Conservation (phyloP, 2,113 vertebrate genomes). For the Campylomormyrus tamandua region DNA sequence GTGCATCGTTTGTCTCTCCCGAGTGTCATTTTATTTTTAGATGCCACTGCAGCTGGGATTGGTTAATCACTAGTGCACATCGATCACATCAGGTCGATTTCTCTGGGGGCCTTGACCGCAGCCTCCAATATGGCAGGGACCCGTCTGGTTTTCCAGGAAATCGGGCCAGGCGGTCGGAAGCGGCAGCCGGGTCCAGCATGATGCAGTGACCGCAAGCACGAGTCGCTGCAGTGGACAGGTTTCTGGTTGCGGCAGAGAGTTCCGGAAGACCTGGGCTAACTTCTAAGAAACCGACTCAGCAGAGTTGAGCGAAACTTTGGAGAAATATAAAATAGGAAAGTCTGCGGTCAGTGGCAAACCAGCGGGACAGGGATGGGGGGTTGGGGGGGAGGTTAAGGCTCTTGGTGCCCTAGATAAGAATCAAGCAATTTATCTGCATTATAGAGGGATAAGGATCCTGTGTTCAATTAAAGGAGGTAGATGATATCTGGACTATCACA, state of each 20-base stretch:
- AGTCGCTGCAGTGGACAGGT: not conserved
- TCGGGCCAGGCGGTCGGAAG: not conserved
- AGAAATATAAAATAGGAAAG: not conserved
- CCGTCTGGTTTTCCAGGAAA: not conserved
- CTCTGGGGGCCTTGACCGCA: not conserved
- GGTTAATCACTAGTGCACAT: not conserved
- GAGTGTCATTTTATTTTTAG: not conserved
- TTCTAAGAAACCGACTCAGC: not conserved
- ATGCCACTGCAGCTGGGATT: not conserved
- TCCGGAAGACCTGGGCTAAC: not conserved
- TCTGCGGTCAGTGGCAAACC: not conserved
- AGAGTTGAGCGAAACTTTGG: not conserved
- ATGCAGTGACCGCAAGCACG: not conserved
- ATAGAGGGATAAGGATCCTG: not conserved
- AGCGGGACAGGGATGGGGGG: not conserved
- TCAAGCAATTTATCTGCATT: not conserved
- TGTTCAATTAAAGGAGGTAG: not conserved
- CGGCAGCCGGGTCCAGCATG: not conserved
- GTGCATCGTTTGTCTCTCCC: not conserved
- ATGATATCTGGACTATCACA: not conserved
- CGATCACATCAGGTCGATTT: not conserved
- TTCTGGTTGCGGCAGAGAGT: not conserved
- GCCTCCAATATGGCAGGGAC: not conserved
- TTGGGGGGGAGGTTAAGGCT: not conserved
- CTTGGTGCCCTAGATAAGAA: not conserved